Evolutionary conservation across 1,140 invertebrate species (phyloP), one percentile per base, ranked within the genome.

Genomic region (Drosophila seguyi): DNA sequence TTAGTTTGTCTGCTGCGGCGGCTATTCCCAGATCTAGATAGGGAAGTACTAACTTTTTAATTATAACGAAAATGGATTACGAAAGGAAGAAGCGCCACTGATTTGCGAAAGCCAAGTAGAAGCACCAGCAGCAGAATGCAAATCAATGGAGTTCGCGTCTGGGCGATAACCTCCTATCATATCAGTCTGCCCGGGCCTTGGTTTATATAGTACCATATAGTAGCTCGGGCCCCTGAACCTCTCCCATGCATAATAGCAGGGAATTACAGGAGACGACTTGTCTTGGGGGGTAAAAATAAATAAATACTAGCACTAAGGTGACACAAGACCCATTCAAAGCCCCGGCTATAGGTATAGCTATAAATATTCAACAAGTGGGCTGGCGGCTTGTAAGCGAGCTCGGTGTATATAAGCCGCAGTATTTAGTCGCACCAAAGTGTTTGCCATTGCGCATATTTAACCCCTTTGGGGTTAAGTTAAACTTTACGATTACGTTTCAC

Each of bases 381-480:
- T 50, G 34, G 53, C 74, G 74, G 58, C 53, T 77, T 66, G 68
- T 75, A 50, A 76, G 68, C 66, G 41, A 68, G 73, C 72, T 72
- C 4, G 50, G 10, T 45, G 20, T 65, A 38, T 45, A 45, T 34
- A 27, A 45, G 68, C 39, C 41, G 7, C 53, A 52, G 60, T 47
- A 60, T 69, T 47, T 79, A 81, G 75, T 74, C 79, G 59, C 75
- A n/a, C 27, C 20, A 20, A 50, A 18, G 68, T 57, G 31, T 38
- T 82, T 87, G 79, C 82, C 72, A 77, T 87, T 86, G 83, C 84
- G 84, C 84, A 88, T 88, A 68, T 81, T 88, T 88, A 88, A 88
- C 84, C 84, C 84, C 81, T 75, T 75, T 34, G 85, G 85, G 85
- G 84, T 88, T 88, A 90, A 88, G 85, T 85, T 88, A 88, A 90